Base-by-base conservation (phyloP, 2,888 invertebrate genomes). In the Nomada ruficornis region DNA sequence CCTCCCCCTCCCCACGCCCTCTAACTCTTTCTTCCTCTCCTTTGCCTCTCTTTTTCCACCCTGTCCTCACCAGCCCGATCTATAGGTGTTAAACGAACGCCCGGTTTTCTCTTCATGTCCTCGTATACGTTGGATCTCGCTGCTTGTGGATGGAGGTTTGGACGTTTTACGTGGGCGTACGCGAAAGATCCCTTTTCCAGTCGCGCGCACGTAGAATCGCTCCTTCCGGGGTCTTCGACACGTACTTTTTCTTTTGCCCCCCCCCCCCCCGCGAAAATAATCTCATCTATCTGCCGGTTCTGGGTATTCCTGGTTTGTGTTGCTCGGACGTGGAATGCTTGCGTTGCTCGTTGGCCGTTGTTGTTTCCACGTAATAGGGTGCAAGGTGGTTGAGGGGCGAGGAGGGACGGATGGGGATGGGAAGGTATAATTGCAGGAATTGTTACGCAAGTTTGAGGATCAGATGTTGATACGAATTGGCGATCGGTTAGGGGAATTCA, bases 1-100 rank as follows among this genome's bases (percentile, higher is more conserved):
- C 50, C 64, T 10, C 26, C 44, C 36, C 42, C 36, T 11, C 36
- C 52, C 36, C 36, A 7, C 5, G 7, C 36, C 36, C 7, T 1
- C 36, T 5, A 7, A 50, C 63, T 54, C 20, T 50, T 69, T 60
- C 62, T 65, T n/a, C 20, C 18, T 18, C 18, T 29, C 23, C 13
- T 65, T 36, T 26, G 18, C 59, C 76, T 75, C 65, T 71, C 68
- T 36, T 50, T 65, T 20, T 70, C 47, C 47, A 3, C 72, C 78
- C 71, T 63, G 71, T 75, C 76, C 71, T 77, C 80, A 20, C 54
- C 64, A 71, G 77, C 57, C 78, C 83, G 83, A 83, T 78, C 83
- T 83, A 82, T 83, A 78, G 83, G 83, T 83, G 83, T 77, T 82
- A 83, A 82, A 83, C 83, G 83, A 82, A 74, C 77, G 72, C 78